Percentiles rank a stretch among this genome's conserved stretches.
These are phyloP conservation scores for Rhyacichthys aspro DNA, from an alignment of 2,797 vertebrate genomes.

Conservation along the genomic window DNA sequence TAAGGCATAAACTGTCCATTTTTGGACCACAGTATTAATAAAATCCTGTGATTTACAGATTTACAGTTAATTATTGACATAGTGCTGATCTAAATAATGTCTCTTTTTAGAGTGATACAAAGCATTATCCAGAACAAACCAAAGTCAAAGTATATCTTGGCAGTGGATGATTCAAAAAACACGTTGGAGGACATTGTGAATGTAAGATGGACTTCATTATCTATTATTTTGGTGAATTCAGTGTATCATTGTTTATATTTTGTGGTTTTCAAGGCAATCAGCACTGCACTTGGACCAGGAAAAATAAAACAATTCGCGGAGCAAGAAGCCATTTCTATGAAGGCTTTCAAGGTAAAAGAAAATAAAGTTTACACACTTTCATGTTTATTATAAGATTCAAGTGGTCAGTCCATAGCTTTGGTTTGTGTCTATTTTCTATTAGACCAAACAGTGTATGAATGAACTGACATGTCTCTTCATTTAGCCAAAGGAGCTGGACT, in stretches of 20 bases:
- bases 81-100: too few relatives aligned
- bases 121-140: slow-evolving; percentile 86
- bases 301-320: slow-evolving; percentile 77
- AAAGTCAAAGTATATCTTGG: slow-evolving; percentile 84
- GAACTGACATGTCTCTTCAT: background rate
- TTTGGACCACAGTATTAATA: too few relatives aligned
- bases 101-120: slow-evolving; percentile 82
- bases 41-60: too few relatives aligned
- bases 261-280: slow-evolving; percentile 81
- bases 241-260: background rate
- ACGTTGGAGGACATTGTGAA: slow-evolving; percentile 85
- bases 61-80: too few relatives aligned
- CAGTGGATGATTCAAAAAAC: slow-evolving; percentile 85
- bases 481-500: slow-evolving; percentile 84
- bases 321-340: slow-evolving; percentile 81
- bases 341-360: slow-evolving; percentile 80
- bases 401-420: too few relatives aligned
- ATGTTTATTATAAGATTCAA: too few relatives aligned
- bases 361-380: background rate
- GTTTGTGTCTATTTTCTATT: too few relatives aligned
- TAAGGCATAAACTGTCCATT: too few relatives aligned
- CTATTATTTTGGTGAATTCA: background rate
- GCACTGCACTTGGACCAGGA: slow-evolving; percentile 84
- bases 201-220: slow-evolving; percentile 66
- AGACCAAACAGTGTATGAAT: too few relatives aligned